These are phyloP conservation scores for Pseudanteris insignis DNA, from an alignment of 2,888 invertebrate genomes.

Conservation along the genomic window DNA sequence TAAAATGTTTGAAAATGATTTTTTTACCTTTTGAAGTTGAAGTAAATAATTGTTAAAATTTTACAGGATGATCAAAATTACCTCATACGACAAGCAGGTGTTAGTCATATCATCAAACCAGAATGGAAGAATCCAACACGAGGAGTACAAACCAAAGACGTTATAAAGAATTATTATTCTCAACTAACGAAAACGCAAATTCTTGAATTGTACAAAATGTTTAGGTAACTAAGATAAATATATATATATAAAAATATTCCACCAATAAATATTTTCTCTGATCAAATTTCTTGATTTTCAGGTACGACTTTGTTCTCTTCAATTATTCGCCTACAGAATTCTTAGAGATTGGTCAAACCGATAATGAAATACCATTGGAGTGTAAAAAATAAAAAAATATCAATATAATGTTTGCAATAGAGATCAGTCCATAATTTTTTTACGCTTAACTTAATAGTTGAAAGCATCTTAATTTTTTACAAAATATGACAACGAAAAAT, in stretches of 20 bases:
- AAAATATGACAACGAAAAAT: constrained; percentile 39
- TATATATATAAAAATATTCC: no score
- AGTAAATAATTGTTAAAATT: constrained; percentile 18
- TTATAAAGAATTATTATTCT: constrained; percentile 79
- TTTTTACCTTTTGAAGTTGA: no score
- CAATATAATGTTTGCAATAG: neutral
- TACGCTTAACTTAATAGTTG: constrained; percentile 40
- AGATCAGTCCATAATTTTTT: constrained; percentile 26
- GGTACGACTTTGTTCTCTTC: constrained; percentile 88
- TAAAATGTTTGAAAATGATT: no score
- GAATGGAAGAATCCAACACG: constrained; percentile 86
- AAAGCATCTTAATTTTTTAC: constrained; percentile 44
- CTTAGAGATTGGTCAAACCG: constrained; percentile 70
- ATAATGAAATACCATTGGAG: constrained; percentile 52
- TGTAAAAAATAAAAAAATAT: constrained; percentile 54
- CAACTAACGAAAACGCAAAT: constrained; percentile 80
- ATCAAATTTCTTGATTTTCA: no score
- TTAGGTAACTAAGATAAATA: constrained; percentile 77
- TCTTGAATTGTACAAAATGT: constrained; percentile 80
- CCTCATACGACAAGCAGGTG: constrained; percentile 79
- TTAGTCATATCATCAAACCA: constrained; percentile 80
- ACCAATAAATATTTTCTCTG: no score
- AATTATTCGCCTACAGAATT: constrained; percentile 81
- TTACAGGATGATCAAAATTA: constrained; percentile 82
- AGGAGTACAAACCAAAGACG: constrained; percentile 77